Evolutionary conservation across 2,888 invertebrate species (phyloP), one percentile per base, ranked within the genome.

Genomic region (Linnaemya tessellans): DNA sequence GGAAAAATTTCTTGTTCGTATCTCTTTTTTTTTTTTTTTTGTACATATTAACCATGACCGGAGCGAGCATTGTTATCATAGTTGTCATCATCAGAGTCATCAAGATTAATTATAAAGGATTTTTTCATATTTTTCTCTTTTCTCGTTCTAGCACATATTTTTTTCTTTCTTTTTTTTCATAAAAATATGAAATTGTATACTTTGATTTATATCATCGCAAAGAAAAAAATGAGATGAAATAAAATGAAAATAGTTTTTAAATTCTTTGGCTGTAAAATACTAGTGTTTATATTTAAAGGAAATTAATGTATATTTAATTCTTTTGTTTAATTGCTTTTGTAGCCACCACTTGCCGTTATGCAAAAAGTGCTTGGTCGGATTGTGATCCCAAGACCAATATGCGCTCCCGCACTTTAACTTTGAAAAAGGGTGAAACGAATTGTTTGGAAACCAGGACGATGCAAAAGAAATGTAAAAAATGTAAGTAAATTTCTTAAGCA

Each of bases 391-490:
- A 96, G 93, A 96, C 96, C 80, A 97, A 97, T 93, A 95, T 95
- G 91, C 94, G 97, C 88, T 95, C 96, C 62, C 94, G 97, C 87
- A 96, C 96, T 82, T 93, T 97, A 84, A 97, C 96, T n/a, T 93
- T 98, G 90, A 97, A 97, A 93, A 97, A 96, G 91, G 97, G 97
- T 68, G 97, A 97, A 91, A 93, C 95, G 86, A 94, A 94, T 89
- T 97, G 97, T 92, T 96, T 96, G 90, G 94, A 94, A 88, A 95
- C 96, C 88, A 96, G 97, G 93, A 96, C 95, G 81, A 96, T 97
- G 89, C 96, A 96, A 93, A 97, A 97, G 94, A 97, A 97, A 91
- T 97, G 97, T 95, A 97, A 97, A 93, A 97, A 97, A 95, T 96
- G 97, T 97, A 93, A 91, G 91, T 90, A 60, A 38, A 7, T 38